Conservation (phyloP, 2,888 invertebrate species). For the Steinernema carpocapsae region DNA sequence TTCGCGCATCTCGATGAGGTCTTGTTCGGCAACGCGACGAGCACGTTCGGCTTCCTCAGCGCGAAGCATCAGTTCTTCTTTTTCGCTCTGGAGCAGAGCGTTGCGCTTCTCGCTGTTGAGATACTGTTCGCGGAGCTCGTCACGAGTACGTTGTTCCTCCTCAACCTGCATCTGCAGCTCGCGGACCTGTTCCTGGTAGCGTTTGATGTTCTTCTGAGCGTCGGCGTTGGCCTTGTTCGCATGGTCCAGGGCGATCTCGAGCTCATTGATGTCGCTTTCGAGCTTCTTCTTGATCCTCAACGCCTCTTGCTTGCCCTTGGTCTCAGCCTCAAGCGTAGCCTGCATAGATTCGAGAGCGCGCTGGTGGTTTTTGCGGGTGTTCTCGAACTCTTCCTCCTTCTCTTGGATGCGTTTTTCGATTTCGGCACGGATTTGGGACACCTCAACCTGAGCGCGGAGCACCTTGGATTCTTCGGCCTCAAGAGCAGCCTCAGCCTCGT, state of each 20-base stretch:
- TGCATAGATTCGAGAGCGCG: slow-evolving; percentile 99
- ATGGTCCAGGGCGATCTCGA: slow-evolving; percentile 96
- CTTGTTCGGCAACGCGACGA: slow-evolving; percentile 96
- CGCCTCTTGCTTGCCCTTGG: slow-evolving; percentile 77
- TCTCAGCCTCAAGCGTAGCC: slow-evolving; percentile 67
- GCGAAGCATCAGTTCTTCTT: slow-evolving; percentile 82
- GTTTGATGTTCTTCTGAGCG: slow-evolving; percentile 84
- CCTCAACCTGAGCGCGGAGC: slow-evolving; percentile 65
- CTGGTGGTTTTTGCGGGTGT: slow-evolving; percentile 96
- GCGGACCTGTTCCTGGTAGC: slow-evolving; percentile 95
- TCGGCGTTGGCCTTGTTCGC: slow-evolving; percentile 82
- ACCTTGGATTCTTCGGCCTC: slow-evolving; percentile 86
- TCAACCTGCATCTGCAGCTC: slow-evolving; percentile 74
- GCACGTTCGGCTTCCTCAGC: slow-evolving; percentile 83
- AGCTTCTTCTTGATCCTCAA: slow-evolving; percentile 99
- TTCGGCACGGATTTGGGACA: slow-evolving; percentile 91
- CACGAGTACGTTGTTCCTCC: slow-evolving; percentile 95
- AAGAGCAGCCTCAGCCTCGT: slow-evolving; percentile 97
- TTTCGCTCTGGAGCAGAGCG: slow-evolving; percentile 94
- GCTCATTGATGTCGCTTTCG: slow-evolving; percentile 98
- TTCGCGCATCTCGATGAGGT: slow-evolving; percentile 95
- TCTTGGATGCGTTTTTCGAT: slow-evolving; percentile 96
- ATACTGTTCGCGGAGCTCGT: slow-evolving; percentile 92
- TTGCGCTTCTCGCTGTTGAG: slow-evolving; percentile 96
- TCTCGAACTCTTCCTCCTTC: slow-evolving; percentile 99